Base-by-base conservation (phyloP, 2,113 vertebrate species). In the Axis porcinus region DNA sequence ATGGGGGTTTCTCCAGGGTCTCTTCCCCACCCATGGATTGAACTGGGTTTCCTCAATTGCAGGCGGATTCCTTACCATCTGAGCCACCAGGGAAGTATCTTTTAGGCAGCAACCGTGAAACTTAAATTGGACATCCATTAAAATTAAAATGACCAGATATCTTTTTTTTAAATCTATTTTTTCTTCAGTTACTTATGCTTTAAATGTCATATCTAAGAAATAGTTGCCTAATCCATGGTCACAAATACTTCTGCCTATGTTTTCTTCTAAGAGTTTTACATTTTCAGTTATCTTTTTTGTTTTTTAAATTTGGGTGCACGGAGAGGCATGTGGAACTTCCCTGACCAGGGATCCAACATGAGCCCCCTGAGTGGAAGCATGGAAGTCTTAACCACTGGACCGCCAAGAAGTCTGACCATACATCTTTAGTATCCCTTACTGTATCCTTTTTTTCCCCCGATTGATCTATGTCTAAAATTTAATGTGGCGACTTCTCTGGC, bases 401-500 rank as follows among this genome's bases (percentile, higher is more conserved):
- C 0, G 0, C 70, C 40, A 43, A 40, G 23, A 74, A 76, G 40
- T 76, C 70, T 76, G 52, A 67, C 45, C 43, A 23, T 17, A 74
- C 55, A 47, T 27, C 67, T 84, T 40, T 33, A 85, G 43, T 17
- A n/a, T 70, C 47, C 58, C 62, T 94, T 87, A 52, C 7, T 54
- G 45, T 23, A 54, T 54, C 28, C 12, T 27, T 62, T 52, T 52
- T 5, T 12, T 9, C 2, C n/a, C 19, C 16, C 0, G 1, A 45
- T 33, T 55, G 47, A 78, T 25, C 60, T 95, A 60, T 33, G 25
- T 95, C 70, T 92, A 50, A 79, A 94, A 64, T 23, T 58, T 14
- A 85, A 58, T 12, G 79, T 76, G 70, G 40, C 4, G 70, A 43
- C 40, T 76, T 76, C 70, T 43, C 36, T 43, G 70, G 70, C 5